These are phyloP conservation scores for Prionchulus punctatus DNA, from an alignment of 2,888 invertebrate species.

Conservation along the genomic window DNA sequence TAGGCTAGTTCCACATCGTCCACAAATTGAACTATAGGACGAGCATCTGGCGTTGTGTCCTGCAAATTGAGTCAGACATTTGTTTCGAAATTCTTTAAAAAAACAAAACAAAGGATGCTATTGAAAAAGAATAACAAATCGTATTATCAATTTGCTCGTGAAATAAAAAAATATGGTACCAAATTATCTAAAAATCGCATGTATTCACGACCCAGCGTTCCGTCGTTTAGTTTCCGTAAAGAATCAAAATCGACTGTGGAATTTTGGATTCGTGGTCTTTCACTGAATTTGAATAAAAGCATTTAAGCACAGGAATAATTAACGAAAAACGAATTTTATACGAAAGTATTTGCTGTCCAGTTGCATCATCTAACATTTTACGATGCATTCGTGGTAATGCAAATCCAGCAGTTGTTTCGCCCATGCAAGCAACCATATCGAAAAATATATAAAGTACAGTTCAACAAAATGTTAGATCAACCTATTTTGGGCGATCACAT, in stretches of 20 bases:
- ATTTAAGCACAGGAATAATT: not conserved
- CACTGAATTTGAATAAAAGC: constrained; percentile 30
- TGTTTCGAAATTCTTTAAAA: constrained; percentile 5
- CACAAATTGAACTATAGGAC: constrained; percentile 74
- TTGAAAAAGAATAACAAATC: too few relatives aligned
- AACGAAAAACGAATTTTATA: not conserved
- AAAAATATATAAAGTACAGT: constrained; percentile 11
- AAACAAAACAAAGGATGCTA: constrained; percentile 7
- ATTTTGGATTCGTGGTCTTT: constrained; percentile 72
- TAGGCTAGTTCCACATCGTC: constrained; percentile 75
- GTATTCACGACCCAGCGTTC: constrained; percentile 70
- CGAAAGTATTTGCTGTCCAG: constrained; percentile 45
- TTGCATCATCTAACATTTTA: constrained; percentile 57
- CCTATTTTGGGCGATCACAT: too few relatives aligned
- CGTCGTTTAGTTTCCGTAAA: constrained; percentile 54
- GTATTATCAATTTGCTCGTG: constrained; percentile 12
- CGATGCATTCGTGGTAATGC: constrained; percentile 55
- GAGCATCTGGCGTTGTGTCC: constrained; percentile 78
- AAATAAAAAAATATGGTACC: constrained; percentile 35
- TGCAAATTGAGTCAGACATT: constrained; percentile 28
- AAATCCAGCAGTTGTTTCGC: constrained; percentile 63
- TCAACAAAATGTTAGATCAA: too few relatives aligned
- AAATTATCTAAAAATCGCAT: constrained; percentile 62
- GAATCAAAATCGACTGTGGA: constrained; percentile 56
- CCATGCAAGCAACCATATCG: constrained; percentile 87